Conservation (phyloP, 1,140 invertebrate species). For the Bombus affinis region DNA sequence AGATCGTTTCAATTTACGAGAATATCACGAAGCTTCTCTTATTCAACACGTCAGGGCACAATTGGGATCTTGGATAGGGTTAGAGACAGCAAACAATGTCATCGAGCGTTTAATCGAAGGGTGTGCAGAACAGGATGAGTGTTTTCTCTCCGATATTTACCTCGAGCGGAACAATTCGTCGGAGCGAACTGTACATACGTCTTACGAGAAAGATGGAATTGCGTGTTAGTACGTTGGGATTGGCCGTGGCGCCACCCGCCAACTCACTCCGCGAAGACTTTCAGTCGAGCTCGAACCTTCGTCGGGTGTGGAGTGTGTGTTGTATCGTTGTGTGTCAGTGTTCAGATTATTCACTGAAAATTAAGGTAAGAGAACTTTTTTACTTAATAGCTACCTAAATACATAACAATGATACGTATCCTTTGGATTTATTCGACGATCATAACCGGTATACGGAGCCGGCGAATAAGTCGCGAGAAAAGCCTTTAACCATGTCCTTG, state of each 20-base stretch:
- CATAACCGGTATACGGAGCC: not conserved
- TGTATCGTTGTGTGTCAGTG: constrained; percentile 66
- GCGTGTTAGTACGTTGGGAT: constrained; percentile 66
- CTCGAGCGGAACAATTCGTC: not conserved
- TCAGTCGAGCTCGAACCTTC: constrained; percentile 78
- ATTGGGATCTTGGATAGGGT: not conserved
- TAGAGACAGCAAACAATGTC: not conserved
- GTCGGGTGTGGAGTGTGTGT: constrained; percentile 66
- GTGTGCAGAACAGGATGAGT: not conserved
- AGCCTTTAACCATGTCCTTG: not conserved
- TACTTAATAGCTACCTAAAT: not conserved
- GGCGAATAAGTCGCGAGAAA: not conserved
- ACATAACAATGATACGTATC: not conserved
- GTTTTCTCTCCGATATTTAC: not conserved
- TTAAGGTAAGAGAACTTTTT: constrained; percentile 72
- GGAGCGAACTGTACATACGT: not conserved
- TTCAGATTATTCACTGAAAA: constrained; percentile 75
- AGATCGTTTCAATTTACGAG: not conserved
- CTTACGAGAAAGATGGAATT: constrained; percentile 34
- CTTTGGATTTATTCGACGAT: not conserved
- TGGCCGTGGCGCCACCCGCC: constrained; percentile 64
- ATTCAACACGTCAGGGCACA: not conserved
- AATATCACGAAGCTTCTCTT: not conserved
- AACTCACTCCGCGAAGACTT: constrained; percentile 57
- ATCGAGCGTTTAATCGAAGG: not conserved